Evolutionary conservation across 2,113 vertebrate genomes (phyloP).

Genomic region (Tyrannus savana): DNA sequence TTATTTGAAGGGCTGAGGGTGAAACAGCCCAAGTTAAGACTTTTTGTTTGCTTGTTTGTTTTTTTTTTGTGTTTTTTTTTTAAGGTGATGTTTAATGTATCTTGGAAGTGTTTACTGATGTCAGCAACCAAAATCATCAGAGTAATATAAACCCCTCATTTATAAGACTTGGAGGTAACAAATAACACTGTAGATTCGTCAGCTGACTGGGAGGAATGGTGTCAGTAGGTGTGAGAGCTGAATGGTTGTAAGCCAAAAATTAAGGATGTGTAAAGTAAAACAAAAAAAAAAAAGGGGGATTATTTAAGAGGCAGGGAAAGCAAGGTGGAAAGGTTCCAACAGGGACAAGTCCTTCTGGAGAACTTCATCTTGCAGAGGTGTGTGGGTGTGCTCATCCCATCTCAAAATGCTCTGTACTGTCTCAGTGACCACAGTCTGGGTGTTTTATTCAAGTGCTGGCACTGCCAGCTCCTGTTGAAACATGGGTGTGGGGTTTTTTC

Average conservation of each 20-base stretch:
- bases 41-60: no score
- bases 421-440: no score
- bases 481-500: background rate
- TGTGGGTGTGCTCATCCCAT: fast-evolving
- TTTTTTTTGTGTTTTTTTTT: background rate
- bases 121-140: background rate
- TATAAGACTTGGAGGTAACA: background rate
- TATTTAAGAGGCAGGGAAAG: background rate
- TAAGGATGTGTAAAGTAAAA: background rate
- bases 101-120: background rate
- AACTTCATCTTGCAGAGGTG: background rate
- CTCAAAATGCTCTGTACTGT: background rate
- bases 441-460: no score
- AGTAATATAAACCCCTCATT: background rate
- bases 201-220: background rate
- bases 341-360: background rate
- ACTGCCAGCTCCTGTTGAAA: fast-evolving
- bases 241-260: background rate
- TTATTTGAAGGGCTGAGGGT: background rate
- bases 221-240: background rate
- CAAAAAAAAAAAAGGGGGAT: background rate
- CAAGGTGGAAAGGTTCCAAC: background rate
- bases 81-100: background rate
- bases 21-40: background rate
- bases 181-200: background rate